Percentiles rank a stretch among this genome's conserved stretches.
Conservation (phyloP, 2,888 invertebrate genomes). For the Limnephilus rhombicus region DNA sequence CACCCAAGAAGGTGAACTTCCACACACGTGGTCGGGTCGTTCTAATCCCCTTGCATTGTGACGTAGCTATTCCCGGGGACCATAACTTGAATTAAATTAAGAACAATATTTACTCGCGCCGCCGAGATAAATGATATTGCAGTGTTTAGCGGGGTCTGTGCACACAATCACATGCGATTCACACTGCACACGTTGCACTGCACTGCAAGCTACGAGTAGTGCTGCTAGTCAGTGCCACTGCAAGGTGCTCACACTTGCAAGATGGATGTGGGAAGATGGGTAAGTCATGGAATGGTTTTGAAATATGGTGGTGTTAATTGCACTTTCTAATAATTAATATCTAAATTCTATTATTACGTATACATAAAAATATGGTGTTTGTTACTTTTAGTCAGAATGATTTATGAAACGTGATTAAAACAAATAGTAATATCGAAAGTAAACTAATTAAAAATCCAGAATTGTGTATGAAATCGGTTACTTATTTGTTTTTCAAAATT, state of each 20-base stretch:
- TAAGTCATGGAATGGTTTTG: neutral
- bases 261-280: neutral
- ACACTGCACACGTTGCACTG: slow-evolving; percentile 54
- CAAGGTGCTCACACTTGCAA: neutral
- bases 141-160: slow-evolving; percentile 75
- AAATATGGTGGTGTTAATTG: neutral
- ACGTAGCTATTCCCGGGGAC: slow-evolving; percentile 55
- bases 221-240: neutral
- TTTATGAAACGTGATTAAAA: no score
- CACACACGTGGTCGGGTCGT: slow-evolving; percentile 28
- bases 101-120: slow-evolving; percentile 77
- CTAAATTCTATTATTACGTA: no score
- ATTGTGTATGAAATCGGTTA: no score
- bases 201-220: neutral
- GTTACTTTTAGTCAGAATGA: no score
- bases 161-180: slow-evolving; percentile 70
- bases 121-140: slow-evolving; percentile 76
- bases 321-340: neutral
- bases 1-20: slow-evolving; percentile 41
- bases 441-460: no score
- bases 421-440: no score
- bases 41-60: slow-evolving; percentile 16
- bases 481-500: no score
- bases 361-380: no score
- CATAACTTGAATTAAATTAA: slow-evolving; percentile 77